A percentile compares a stretch with the other conserved stretches of the same genome.
Conservation (phyloP, 2,113 vertebrate genomes). For the Trinectes maculatus region DNA sequence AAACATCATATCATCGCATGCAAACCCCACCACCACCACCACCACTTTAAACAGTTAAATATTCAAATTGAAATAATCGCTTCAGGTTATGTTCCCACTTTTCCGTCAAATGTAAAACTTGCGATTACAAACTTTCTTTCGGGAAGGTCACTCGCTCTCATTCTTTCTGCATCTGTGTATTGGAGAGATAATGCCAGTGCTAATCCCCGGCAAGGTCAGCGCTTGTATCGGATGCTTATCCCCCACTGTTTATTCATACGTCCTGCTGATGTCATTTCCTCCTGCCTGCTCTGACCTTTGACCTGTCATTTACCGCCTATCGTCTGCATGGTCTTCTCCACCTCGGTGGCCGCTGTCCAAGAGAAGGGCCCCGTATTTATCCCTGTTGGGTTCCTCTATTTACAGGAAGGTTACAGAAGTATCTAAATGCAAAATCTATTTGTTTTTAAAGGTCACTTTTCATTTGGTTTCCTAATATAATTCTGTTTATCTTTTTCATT, state of each 20-base stretch:
- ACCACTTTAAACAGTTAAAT: no score
- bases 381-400: slow-evolving; percentile 62
- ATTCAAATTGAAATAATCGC: no score
- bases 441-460: slow-evolving; percentile 72
- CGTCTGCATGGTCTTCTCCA: slow-evolving; percentile 53
- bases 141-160: slow-evolving; percentile 68
- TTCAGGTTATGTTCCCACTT: not conserved
- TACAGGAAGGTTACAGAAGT: slow-evolving; percentile 63
- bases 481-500: slow-evolving; percentile 25
- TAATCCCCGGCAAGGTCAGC: slow-evolving; percentile 79
- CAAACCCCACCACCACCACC: no score
- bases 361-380: slow-evolving; percentile 69
- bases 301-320: slow-evolving; percentile 79
- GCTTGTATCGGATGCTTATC: slow-evolving; percentile 75
- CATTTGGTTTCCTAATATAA: slow-evolving; percentile 56
- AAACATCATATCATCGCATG: no score
- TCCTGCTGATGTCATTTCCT: slow-evolving; percentile 81
- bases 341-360: slow-evolving; percentile 47
- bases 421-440: slow-evolving; percentile 73
- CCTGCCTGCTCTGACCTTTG: slow-evolving; percentile 67
- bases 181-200: slow-evolving; percentile 66
- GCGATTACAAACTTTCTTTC: slow-evolving; percentile 54
- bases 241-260: slow-evolving; percentile 81
- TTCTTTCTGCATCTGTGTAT: slow-evolving; percentile 75
- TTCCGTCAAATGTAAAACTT: slow-evolving; percentile 23